Percentiles rank a stretch among this genome's conserved stretches.
Evolutionary conservation across 2,797 vertebrate species (phyloP).

Genomic region (Helostoma temminkii): DNA sequence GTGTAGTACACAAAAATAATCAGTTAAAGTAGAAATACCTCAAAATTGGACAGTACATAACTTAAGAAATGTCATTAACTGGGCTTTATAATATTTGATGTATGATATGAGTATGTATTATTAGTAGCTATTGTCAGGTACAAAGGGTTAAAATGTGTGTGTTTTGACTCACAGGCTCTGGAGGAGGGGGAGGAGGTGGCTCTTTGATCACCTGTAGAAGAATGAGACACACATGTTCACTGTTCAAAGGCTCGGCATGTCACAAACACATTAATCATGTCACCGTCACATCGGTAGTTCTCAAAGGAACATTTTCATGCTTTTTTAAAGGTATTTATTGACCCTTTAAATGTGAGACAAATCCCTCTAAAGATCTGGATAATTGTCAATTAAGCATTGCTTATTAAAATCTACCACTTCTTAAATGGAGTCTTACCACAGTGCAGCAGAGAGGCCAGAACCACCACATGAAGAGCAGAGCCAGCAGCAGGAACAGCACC

Average conservation of each 20-base stretch:
- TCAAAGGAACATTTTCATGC: background rate
- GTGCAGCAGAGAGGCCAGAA: conserved; percentile 90
- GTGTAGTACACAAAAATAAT: too few species aligned
- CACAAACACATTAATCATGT: conserved; percentile 19
- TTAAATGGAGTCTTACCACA: conserved; percentile 75
- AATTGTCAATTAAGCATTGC: background rate
- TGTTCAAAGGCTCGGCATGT: conserved; percentile 10
- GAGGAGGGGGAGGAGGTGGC: conserved; percentile 89
- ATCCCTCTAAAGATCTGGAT: conserved; percentile 1
- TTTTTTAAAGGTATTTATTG: background rate
- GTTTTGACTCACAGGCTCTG: conserved; percentile 87
- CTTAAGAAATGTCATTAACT: too few species aligned
- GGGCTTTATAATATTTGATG: too few species aligned
- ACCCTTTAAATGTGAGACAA: background rate
- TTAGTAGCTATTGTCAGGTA: too few species aligned
- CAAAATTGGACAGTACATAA: too few species aligned
- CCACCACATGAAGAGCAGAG: conserved; percentile 87
- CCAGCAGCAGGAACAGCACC: conserved; percentile 88
- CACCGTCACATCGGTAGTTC: background rate
- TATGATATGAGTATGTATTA: too few species aligned
- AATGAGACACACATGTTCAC: conserved; percentile 22
- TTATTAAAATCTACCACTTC: background rate
- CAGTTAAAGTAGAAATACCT: too few species aligned
- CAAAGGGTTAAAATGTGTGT: background rate
- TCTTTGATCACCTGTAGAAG: conserved; percentile 90